Conservation (phyloP, 2,888 invertebrate genomes). For the Corbicula japonica region DNA sequence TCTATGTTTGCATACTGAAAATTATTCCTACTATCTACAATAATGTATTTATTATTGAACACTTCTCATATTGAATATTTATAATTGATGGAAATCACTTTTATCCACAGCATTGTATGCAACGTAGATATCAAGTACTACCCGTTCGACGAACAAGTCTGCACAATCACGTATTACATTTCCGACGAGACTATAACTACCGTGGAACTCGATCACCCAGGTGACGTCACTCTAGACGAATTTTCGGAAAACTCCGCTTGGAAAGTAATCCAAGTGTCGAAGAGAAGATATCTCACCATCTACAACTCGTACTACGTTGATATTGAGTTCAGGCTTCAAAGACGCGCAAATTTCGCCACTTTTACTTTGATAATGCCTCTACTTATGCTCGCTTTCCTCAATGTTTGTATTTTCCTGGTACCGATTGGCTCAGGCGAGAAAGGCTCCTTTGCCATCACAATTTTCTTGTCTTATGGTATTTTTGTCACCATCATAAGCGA, state of each 20-base stretch:
- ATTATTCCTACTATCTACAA: no score
- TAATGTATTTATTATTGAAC: no score
- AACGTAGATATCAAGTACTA: constrained; percentile 17
- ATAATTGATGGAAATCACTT: no score
- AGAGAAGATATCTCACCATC: not conserved
- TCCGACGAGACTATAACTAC: not conserved
- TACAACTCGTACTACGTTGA: constrained; percentile 3
- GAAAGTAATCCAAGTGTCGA: constrained; percentile 7
- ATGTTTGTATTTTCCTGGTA: constrained; percentile 28
- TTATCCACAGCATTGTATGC: constrained; percentile 1
- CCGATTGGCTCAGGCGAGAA: constrained; percentile 35
- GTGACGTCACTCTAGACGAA: constrained; percentile 8
- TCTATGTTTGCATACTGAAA: no score
- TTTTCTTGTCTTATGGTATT: constrained; percentile 25
- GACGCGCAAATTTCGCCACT: constrained; percentile 17
- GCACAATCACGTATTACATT: constrained; percentile 8
- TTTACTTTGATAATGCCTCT: constrained; percentile 24
- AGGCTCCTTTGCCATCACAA: constrained; percentile 24
- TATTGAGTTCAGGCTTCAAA: not conserved
- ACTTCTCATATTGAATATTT: no score
- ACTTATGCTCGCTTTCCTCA: constrained; percentile 12
- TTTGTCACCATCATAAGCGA: constrained; percentile 20
- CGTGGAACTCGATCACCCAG: constrained; percentile 8
- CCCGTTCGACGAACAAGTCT: constrained; percentile 27
- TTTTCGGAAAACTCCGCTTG: constrained; percentile 31